Conservation (phyloP, 2,113 vertebrate genomes). For the Penelope pileata region DNA sequence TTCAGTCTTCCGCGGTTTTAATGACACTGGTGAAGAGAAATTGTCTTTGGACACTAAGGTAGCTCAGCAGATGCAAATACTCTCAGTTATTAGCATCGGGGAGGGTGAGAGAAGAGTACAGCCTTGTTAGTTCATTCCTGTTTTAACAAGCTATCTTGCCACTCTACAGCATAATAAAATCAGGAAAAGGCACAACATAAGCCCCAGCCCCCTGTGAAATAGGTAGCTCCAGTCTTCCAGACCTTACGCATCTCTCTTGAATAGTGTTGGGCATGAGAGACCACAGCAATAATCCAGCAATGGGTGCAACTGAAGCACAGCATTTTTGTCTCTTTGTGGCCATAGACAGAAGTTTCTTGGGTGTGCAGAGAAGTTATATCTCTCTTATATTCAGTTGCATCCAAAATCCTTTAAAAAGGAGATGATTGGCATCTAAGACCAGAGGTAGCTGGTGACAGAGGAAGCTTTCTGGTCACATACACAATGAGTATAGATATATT, state of each 20-base stretch:
- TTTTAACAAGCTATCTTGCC: not conserved
- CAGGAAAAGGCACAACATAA: not conserved
- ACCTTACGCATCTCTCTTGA: not conserved
- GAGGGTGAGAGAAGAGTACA: not conserved
- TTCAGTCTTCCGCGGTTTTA: not conserved
- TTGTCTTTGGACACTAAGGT: not conserved
- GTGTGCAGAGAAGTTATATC: not conserved
- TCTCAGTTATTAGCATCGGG: not conserved
- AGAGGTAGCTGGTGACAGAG: not conserved
- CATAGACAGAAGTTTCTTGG: not conserved
- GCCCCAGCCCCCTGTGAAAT: not conserved
- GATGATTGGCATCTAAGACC: not conserved
- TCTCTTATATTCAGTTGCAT: not conserved
- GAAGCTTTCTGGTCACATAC: not conserved
- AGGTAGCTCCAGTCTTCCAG: not conserved
- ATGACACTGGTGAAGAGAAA: not conserved
- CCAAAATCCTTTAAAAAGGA: not conserved
- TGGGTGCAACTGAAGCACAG: accelerated
- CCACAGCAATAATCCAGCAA: not conserved
- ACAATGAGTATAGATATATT: not conserved
- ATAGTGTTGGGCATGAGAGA: not conserved
- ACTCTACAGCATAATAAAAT: not conserved
- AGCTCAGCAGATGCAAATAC: not conserved
- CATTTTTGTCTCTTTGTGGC: not conserved
- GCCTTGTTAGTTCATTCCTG: not conserved